Conservation (phyloP, 1,140 invertebrate species). For the Kradibia gibbosae region DNA sequence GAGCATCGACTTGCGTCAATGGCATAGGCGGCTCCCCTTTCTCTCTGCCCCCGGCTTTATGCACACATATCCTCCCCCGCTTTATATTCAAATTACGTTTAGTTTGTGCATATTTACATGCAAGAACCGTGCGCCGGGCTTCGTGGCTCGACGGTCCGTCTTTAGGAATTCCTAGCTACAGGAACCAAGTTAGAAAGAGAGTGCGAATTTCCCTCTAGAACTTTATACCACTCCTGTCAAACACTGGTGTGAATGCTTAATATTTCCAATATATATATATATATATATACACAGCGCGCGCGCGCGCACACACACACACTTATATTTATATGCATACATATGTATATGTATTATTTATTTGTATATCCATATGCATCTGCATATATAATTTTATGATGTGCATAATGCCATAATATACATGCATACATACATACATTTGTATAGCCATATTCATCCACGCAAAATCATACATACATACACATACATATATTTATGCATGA, state of each 20-base stretch:
- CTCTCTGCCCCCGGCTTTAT: constrained; percentile 22
- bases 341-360: no score
- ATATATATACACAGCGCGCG: not conserved
- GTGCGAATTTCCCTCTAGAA: constrained; percentile 21
- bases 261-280: not conserved
- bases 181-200: constrained; percentile 38
- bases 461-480: not conserved
- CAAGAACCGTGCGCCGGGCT: constrained; percentile 36
- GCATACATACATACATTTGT: no score
- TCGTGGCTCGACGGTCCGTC: constrained; percentile 38
- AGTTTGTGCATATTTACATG: constrained; percentile 52
- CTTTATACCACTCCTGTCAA: constrained; percentile 16
- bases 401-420: not conserved
- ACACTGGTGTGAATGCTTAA: not conserved
- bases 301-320: not conserved
- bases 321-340: not conserved
- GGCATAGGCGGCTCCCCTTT: constrained; percentile 22
- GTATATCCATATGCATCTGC: no score
- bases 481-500: no score
- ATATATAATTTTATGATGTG: not conserved
- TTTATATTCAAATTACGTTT: constrained; percentile 50
- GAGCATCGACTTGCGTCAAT: constrained; percentile 20
- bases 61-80: constrained; percentile 24
- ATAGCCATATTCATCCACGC: no score
- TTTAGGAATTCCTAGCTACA: constrained; percentile 43